Base-by-base conservation (phyloP, 2,888 invertebrate genomes). In the Antheraea yamamai region DNA sequence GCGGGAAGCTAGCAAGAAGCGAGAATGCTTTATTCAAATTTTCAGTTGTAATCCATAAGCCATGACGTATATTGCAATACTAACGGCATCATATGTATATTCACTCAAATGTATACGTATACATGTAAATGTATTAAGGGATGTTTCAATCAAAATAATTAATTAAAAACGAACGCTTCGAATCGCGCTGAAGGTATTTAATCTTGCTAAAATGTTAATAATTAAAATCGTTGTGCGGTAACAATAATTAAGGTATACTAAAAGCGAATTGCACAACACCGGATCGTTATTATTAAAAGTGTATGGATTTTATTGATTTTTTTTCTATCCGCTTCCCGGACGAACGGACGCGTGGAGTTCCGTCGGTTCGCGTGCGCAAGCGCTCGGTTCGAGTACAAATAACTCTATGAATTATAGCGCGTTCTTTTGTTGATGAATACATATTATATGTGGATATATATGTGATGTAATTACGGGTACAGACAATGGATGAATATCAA, bases 291-390 rank as follows among this genome's bases (percentile, higher is more conserved):
- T 85, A 87, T 87, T 88, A 86, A 80, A 79, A 81, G 78, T 81
- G 76, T 83, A 78, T 79, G 81, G 82, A 84, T 86, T 88, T 85
- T 83, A 83, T 83, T 76, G 77, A 77, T 87, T 90, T 89, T 86
- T 90, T 90, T 87, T 82, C 85, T 85, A 87, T 88, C 86, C 87
- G 92, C 86, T 94, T 94, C 94, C 94, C 94, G 94, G 94, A 94
- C 91, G 89, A 84, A 78, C 94, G 94, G 94, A 94, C 91, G 89
- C 84, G 78, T 80, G 78, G 79, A 81, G 89, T 89, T 93, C 92
- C 94, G 91, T 81, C 78, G 85, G 77, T 77, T 92, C 89, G 94
- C 91, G 92, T 92, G 94, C 87, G 85, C 84, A 14, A 58, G 72
- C 35, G 51, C 55, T 52, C 20, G 51, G 26, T 52, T 35, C 47